A percentile compares a stretch with the other conserved stretches of the same genome.
phyloP scores from a whole-genome alignment of 1,140 invertebrate species.

The Drosophila melanogaster region Release_6_plus_ISO1_MT NT_033777.3:13492001-13492500 shows the following conservation, averaged over 20 bases:
- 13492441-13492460: slow-evolving; percentile 45
- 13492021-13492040: slow-evolving; percentile 59
- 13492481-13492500: slow-evolving; percentile 65
- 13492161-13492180: too few species aligned
- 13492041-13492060: slow-evolving; percentile 65
- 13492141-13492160: too few species aligned
- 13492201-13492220: too few species aligned
- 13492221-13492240: too few species aligned
- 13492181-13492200: too few species aligned
- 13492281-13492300: too few species aligned
- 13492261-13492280: too few species aligned
- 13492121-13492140: background rate
- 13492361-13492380: background rate
- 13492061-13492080: slow-evolving; percentile 55
- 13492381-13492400: slow-evolving; percentile 14
- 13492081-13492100: slow-evolving; percentile 51
- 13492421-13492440: slow-evolving; percentile 57
- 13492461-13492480: slow-evolving; percentile 67
- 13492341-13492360: background rate
- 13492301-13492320: too few species aligned
- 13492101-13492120: slow-evolving; percentile 40
- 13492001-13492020: slow-evolving; percentile 49
- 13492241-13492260: too few species aligned
- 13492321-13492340: too few species aligned
- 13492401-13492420: slow-evolving; percentile 48